Conservation (phyloP, 2,888 invertebrate species). For the Allygus modestus region DNA sequence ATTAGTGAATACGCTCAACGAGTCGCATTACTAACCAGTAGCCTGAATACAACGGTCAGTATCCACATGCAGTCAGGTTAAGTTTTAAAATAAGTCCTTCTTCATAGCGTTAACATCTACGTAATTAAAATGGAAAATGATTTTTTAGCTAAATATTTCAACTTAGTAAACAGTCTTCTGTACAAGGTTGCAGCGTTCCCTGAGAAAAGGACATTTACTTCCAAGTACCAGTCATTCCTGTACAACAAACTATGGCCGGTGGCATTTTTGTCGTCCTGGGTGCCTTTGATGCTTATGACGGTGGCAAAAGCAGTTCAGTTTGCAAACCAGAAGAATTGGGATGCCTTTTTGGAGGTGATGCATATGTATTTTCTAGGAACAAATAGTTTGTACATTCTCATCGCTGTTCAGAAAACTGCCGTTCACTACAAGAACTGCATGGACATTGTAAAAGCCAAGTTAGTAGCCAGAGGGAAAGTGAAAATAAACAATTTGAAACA, state of each 20-base stretch:
- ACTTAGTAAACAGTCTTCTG: neutral
- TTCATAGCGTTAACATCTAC: no score
- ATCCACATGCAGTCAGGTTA: no score
- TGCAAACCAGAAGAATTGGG: neutral
- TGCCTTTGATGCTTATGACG: neutral
- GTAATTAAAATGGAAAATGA: neutral
- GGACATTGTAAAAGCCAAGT: neutral
- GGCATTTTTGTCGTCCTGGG: neutral
- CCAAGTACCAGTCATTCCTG: neutral
- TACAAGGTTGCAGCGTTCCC: neutral
- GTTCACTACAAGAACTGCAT: slow-evolving; percentile 12
- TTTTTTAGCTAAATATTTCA: neutral
- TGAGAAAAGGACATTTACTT: neutral
- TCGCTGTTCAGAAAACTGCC: slow-evolving; percentile 7
- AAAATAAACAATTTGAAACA: neutral
- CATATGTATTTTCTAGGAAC: neutral
- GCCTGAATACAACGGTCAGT: no score
- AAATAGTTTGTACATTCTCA: neutral
- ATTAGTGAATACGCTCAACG: no score
- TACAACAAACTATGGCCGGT: neutral
- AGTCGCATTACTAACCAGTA: no score
- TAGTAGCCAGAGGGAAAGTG: neutral
- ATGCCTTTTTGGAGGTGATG: neutral
- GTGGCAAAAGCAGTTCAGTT: neutral
- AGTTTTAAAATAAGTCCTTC: no score